Conservation (phyloP, 30 jellyfish, hydroid and myxozoan genomes). For the Chrysaora quinquecirrha region DNA sequence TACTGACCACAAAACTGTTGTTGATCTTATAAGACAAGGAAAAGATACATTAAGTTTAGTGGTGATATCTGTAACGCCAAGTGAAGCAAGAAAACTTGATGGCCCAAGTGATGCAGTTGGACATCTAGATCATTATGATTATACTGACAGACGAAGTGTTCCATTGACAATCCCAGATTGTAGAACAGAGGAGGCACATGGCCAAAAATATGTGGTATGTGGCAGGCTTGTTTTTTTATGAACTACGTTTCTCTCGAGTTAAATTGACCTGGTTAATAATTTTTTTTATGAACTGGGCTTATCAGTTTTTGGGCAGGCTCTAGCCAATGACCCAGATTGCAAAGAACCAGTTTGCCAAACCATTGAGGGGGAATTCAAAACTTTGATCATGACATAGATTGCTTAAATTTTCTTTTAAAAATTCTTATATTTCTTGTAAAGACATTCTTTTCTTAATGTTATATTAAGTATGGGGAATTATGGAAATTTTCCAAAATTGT, state of each 20-base stretch:
- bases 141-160: slow-evolving; percentile 80
- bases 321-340: too few relatives aligned
- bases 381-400: too few relatives aligned
- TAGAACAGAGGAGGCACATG: slow-evolving; percentile 82
- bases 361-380: too few relatives aligned
- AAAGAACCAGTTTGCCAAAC: too few relatives aligned
- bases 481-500: too few relatives aligned
- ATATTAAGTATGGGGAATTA: too few relatives aligned
- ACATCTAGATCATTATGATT: slow-evolving; percentile 68
- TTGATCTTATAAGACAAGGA: slow-evolving; percentile 93
- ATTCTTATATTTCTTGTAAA: too few relatives aligned
- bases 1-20: slow-evolving; percentile 96
- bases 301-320: background rate
- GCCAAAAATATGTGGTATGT: slow-evolving; percentile 93
- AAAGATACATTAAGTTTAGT: slow-evolving; percentile 71
- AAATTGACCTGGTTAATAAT: background rate
- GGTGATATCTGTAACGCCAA: slow-evolving; percentile 96
- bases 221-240: too few relatives aligned
- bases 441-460: too few relatives aligned
- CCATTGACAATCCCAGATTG: slow-evolving; percentile 95
- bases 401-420: too few relatives aligned
- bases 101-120: slow-evolving; percentile 86
- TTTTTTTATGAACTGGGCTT: background rate
- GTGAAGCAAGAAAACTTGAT: slow-evolving; percentile 98
- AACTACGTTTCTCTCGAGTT: too few relatives aligned